Evolutionary conservation across 2,797 vertebrate genomes (phyloP).

Genomic region (Trematomus bernacchii): DNA sequence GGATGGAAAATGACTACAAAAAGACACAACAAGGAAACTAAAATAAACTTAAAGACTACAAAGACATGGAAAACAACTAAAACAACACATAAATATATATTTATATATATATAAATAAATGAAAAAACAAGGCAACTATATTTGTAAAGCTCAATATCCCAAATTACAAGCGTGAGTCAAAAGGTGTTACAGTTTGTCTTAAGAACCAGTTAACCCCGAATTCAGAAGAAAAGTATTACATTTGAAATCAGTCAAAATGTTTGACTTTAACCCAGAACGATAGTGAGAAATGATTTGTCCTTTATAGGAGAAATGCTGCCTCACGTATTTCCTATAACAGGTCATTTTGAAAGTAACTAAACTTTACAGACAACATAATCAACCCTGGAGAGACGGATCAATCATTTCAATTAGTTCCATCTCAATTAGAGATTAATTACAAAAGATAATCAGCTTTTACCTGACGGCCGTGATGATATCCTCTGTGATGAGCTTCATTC

Average conservation of each 20-base stretch:
- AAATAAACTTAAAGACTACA: no score
- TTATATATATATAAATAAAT: no score
- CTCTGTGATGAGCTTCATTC: constrained; percentile 54
- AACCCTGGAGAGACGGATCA: not conserved
- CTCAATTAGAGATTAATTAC: not conserved
- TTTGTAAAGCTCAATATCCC: not conserved
- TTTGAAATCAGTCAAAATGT: no score
- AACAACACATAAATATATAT: not conserved
- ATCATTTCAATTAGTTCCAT: not conserved
- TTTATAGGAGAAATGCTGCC: no score
- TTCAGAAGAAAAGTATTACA: no score
- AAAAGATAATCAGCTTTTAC: constrained; percentile 53
- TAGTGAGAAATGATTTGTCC: not conserved
- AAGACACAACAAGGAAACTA: no score
- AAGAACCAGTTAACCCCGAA: no score
- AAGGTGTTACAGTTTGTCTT: not conserved
- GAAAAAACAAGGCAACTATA: not conserved
- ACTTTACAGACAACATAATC: not conserved
- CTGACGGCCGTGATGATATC: constrained; percentile 39
- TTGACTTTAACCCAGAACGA: not conserved
- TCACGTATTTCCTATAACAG: no score
- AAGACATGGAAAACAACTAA: no score
- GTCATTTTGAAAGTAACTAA: no score
- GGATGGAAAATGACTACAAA: no score
- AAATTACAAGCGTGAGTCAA: not conserved